These are phyloP conservation scores for Campoletis sonorensis DNA, from an alignment of 1,140 invertebrate genomes.

Conservation along the genomic window DNA sequence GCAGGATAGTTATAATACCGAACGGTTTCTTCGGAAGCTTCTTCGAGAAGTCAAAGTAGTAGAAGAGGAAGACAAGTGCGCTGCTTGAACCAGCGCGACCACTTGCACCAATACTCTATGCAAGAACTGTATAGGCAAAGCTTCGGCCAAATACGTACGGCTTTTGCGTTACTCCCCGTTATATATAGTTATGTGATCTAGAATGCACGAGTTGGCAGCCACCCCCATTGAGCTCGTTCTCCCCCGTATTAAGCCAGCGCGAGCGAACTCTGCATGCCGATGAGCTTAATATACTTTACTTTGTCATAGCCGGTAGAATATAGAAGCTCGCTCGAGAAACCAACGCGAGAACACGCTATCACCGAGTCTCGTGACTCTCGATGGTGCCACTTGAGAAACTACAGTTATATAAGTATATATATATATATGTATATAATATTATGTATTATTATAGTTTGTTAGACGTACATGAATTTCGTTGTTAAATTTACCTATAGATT, in stretches of 20 bases:
- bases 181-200: slow-evolving; percentile 7
- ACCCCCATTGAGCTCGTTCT: slow-evolving; percentile 22
- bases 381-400: slow-evolving; percentile 10
- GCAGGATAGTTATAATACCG: slow-evolving; percentile 9
- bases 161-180: background rate
- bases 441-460: too few species aligned
- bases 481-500: slow-evolving; percentile 26
- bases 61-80: slow-evolving; percentile 15
- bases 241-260: slow-evolving; percentile 64
- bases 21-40: slow-evolving; percentile 36
- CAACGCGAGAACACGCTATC: background rate
- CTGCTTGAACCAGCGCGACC: background rate
- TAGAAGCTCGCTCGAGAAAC: slow-evolving; percentile 23
- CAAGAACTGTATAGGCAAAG: slow-evolving; percentile 10
- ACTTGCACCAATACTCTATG: background rate
- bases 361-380: background rate
- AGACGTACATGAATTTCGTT: background rate
- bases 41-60: slow-evolving; percentile 17
- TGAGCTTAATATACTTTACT: slow-evolving; percentile 73
- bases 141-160: slow-evolving; percentile 16
- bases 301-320: slow-evolving; percentile 61
- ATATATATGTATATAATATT: too few species aligned
- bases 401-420: background rate
- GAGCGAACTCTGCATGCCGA: slow-evolving; percentile 69
- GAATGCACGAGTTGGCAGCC: slow-evolving; percentile 38